Evolutionary conservation across 1,140 invertebrate species (phyloP), one percentile per base, ranked within the genome.

Genomic region (Paramacrobiotus metropolitanus): DNA sequence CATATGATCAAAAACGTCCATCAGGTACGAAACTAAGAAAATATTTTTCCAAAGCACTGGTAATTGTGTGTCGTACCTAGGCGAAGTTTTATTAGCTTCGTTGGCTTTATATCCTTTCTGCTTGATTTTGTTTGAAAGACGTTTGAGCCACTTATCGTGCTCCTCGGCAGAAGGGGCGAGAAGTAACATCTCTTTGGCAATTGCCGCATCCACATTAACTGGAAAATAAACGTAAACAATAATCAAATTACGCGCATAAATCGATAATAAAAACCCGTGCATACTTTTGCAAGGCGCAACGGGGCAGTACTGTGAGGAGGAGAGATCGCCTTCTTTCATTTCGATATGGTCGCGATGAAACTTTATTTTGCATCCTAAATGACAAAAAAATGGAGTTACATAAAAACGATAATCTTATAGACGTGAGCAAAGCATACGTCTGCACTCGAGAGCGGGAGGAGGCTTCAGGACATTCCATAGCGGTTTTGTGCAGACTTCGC

Each of bases 381-480:
- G 21, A 59, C 34, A 64, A 59, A 64, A 48, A 21, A 59, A 31
- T 64, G 30, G 62, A 20, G 4, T 45, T 63, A 30, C 45, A 64
- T 21, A 59, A 30, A 64, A 44, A 2, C 44, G 30, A 24, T n/a
- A 61, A 34, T 30, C 30, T 24, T 18, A 40, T 62, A 2, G 29
- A 28, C n/a, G 45, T 62, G 45, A n/a, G 2, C 61, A 31, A 55
- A 65, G 80, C 81, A 78, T 77, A 90, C 87, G 78, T 79, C 87
- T 81, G 76, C 93, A 98, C 76, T 96, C 93, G 63, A 95, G 78
- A 60, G 93, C 92, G 65, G 88, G 85, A 59, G 92, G 92, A 62
- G 93, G 92, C 70, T 89, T 82, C 71, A 97, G 86, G 81, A 96
- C 87, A 72, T 94, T 85, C 87, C 90, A 96, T 60, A 96, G 78